phyloP scores from a whole-genome alignment of 2,888 invertebrate species.

The Sycophila texana region DNA sequence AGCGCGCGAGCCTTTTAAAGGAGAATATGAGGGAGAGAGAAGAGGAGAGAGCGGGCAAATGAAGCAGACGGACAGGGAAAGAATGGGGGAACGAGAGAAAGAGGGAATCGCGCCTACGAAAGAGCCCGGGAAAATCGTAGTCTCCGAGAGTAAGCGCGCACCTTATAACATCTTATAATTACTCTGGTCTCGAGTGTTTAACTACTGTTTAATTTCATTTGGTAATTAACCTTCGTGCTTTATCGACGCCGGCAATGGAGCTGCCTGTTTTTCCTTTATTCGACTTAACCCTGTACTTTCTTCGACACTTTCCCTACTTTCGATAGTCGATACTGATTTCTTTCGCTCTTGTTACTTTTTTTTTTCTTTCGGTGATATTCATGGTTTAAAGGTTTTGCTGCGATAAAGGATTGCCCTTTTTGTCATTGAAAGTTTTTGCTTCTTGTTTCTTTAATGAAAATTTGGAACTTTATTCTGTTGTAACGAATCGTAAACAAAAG shows the following conservation, averaged over 20 bases:
- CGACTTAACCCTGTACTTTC: conserved; percentile 6
- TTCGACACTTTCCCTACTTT: conserved; percentile 10
- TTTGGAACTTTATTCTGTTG: too few relatives aligned
- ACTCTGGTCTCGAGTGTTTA: conserved; percentile 70
- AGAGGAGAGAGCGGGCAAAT: conserved; percentile 49
- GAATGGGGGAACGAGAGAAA: conserved; percentile 50
- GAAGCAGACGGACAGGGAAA: conserved; percentile 30
- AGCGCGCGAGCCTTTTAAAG: conserved; percentile 47
- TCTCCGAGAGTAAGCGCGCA: conserved; percentile 58
- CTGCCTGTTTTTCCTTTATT: conserved; percentile 34
- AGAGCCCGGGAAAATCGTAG: conserved; percentile 47
- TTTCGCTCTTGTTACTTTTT: not conserved
- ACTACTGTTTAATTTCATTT: conserved; percentile 73
- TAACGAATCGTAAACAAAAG: too few relatives aligned
- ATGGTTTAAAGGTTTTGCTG: not conserved
- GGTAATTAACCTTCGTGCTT: conserved; percentile 67
- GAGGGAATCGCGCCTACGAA: conserved; percentile 42
- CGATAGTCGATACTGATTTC: conserved; percentile 6
- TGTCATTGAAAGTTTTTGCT: too few relatives aligned
- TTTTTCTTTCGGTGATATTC: not conserved
- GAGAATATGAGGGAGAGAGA: conserved; percentile 35
- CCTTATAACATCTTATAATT: conserved; percentile 74
- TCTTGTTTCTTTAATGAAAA: too few relatives aligned
- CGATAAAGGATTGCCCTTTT: too few relatives aligned
- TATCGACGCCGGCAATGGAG: conserved; percentile 35